Evolutionary conservation across 1,140 invertebrate species (phyloP), one percentile per base, ranked within the genome.

Genomic region (Probaryconus sp.): DNA sequence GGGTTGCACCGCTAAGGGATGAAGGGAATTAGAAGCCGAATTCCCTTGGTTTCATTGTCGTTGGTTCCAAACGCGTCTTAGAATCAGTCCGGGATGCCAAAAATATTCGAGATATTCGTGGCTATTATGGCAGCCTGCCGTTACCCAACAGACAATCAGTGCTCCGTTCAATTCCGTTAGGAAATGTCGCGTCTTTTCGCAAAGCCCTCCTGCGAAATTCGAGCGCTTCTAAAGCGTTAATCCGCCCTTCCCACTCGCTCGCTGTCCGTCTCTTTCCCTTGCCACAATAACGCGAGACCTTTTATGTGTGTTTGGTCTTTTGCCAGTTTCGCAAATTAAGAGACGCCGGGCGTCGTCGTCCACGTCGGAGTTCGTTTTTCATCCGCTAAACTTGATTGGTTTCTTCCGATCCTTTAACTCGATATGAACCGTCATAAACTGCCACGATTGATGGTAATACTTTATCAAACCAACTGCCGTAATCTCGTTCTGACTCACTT

Each of bases 31-130:
- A 60, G 55, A 69, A 26, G 17, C 35, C 42, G 35, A 45, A 67
- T 50, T 56, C 30, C 48, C 48, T 51, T 28, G 47, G 30, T 17
- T 31, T 37, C 35, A 16, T 40, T n/a, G 33, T 42, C 1, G 28
- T 26, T 6, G 50, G 40, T 50, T 48, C 51, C 42, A 55, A 48
- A 56, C 65, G 65, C 47, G 53, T 60, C 53, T 53, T 30, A 55
- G 21, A 40, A 58, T 60, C 56, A 48, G 61, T 50, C 38, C 9
- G 63, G 47, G 35, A 61, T 47, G 64, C 76, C 78, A 81, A 82
- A 84, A 85, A 84, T 82, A 85, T 85, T 70, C 60, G 77, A 84
- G 83, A 83, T 84, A 84, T 84, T 83, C 55, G 64, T 45, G 33
- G 42, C 77, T 75, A 84, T 84, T 84, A 83, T 61, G 50, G 65